phyloP scores from a whole-genome alignment of 2,888 invertebrate species.

The Mylabris sibirica region DNA sequence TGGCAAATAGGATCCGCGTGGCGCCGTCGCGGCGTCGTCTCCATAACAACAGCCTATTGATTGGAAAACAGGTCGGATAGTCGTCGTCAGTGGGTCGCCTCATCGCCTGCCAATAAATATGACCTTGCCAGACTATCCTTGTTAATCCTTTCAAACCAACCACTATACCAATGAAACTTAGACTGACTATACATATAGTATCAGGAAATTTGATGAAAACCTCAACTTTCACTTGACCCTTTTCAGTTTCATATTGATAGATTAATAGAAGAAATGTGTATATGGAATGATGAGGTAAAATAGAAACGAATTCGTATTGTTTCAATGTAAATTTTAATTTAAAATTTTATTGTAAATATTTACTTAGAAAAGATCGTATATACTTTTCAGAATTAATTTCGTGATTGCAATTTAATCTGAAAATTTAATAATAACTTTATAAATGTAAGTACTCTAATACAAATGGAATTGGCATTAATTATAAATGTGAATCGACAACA shows the following conservation, averaged over 20 bases:
- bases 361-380: neutral
- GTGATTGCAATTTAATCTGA: neutral
- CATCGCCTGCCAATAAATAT: conserved; percentile 42
- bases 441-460: neutral
- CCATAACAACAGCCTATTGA: conserved; percentile 54
- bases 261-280: neutral
- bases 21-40: conserved; percentile 52
- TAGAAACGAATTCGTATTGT: neutral
- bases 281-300: too few relatives aligned
- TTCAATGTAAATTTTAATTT: neutral
- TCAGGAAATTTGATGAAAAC: conserved; percentile 16
- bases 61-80: conserved; percentile 50
- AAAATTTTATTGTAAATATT: conserved; percentile 1
- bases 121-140: conserved; percentile 42
- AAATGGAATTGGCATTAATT: neutral
- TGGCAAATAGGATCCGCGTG: conserved; percentile 54
- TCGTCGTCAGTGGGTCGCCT: conserved; percentile 50
- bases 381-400: neutral
- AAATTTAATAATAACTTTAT: neutral
- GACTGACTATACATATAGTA: neutral
- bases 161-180: conserved; percentile 20
- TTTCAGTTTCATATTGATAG: neutral
- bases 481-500: neutral
- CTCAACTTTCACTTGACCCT: conserved; percentile 7
- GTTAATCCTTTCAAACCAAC: conserved; percentile 18